Conservation (phyloP, 2,113 vertebrate genomes). For the Antechinus stuartii region DNA sequence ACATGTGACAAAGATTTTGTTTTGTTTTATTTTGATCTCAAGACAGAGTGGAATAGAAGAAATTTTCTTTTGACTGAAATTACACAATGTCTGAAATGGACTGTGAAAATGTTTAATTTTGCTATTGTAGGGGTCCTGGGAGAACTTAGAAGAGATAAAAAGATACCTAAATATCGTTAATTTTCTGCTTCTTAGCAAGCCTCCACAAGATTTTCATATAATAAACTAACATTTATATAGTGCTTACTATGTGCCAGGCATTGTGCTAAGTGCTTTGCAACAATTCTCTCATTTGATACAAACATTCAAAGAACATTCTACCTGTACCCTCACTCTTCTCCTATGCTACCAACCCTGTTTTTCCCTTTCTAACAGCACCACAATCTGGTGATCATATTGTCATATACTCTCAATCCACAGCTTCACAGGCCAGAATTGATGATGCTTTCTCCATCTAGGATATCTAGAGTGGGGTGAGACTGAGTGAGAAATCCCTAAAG, state of each 20-base stretch:
- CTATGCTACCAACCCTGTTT: not conserved
- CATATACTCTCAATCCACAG: no score
- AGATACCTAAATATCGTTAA: not conserved
- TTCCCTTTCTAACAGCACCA: not conserved
- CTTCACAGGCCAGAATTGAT: not conserved
- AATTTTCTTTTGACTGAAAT: not conserved
- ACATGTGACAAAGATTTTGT: not conserved
- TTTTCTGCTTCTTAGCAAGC: not conserved
- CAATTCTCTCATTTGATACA: not conserved
- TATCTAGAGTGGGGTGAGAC: not conserved
- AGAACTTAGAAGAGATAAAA: conserved; percentile 25
- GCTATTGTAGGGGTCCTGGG: not conserved
- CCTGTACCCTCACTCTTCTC: not conserved
- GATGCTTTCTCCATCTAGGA: not conserved
- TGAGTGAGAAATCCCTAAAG: not conserved
- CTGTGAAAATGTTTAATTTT: not conserved
- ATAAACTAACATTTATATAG: not conserved
- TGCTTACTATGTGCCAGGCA: not conserved
- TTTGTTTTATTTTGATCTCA: not conserved
- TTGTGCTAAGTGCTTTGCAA: not conserved
- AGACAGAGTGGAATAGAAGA: not conserved
- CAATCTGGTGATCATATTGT: not conserved
- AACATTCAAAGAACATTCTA: not conserved
- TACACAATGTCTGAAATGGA: not conserved
- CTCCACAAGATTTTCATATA: not conserved